Evolutionary conservation across 2,113 vertebrate species (phyloP), one percentile per base, ranked within the genome.

Genomic region (Spea bombifrons): DNA sequence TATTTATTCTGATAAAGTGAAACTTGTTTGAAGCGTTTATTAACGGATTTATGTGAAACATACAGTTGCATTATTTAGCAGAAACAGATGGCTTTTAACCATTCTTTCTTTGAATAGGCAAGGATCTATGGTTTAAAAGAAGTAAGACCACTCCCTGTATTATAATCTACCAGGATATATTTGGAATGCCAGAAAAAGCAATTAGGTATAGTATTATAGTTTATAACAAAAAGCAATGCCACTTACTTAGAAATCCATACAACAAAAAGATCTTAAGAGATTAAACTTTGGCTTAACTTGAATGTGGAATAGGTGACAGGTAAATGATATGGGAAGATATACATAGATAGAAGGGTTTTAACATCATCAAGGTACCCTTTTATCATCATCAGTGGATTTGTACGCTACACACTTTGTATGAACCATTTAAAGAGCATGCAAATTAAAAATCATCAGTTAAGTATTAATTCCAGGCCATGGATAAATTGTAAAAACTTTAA

Each of bases 171-270:
- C n/a, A 17, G 61, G 16, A 64, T 64, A 64, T 30, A 64, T 64
- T 64, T 64, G 61, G 61, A 64, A 64, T 64, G n/a, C 61, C 61
- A 64, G 13, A 64, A 64, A 13, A 61, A 64, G 16, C 61, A 7
- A 64, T 64, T 64, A 64, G 61, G 17, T 64, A 64, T 16, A 12
- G 61, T 64, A 64, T 64, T 16, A 17, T 64, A 3, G n/a, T 17
- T 30, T 64, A 64, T 64, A 64, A 64, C 61, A 64, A 64, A 64
- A 30, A 64, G 61, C 17, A 64, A 64, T 30, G 16, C 17, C n/a
- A 7, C n/a, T 64, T 30, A 64, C 4, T 17, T 30, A 30, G 61
- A 64, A 64, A 30, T 64, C 61, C 61, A 64, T 30, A 64, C 8
- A 30, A 64, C 61, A 5, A 64, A 64, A 64, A 64, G 61, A 64